These are phyloP conservation scores for Adelges cooleyi DNA, from an alignment of 1,140 invertebrate species.

Conservation along the genomic window DNA sequence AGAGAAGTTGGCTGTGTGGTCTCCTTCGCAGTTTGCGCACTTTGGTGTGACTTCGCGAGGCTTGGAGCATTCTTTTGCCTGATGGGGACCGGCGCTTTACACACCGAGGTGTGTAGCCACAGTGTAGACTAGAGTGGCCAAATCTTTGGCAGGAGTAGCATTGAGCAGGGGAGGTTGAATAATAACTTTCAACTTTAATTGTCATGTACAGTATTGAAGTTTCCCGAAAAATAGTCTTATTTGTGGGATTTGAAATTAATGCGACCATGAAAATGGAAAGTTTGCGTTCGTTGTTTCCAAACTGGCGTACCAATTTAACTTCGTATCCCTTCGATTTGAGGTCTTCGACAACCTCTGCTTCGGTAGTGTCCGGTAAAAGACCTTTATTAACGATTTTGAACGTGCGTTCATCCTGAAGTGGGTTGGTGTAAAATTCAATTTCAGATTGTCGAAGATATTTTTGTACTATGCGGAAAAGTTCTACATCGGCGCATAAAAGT, in stretches of 20 bases:
- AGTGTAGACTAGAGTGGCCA: neutral
- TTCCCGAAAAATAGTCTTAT: neutral
- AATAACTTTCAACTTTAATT: neutral
- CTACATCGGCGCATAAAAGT: neutral
- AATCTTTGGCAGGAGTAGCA: neutral
- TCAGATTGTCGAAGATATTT: neutral
- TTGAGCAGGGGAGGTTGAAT: neutral
- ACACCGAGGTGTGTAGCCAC: neutral
- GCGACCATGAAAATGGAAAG: neutral
- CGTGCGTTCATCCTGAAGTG: neutral
- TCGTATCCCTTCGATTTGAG: no score
- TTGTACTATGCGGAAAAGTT: neutral
- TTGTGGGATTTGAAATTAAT: neutral
- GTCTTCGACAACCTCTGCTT: neutral
- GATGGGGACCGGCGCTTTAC: neutral
- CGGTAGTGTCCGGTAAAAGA: neutral
- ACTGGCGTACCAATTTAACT: no score
- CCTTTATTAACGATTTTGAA: neutral
- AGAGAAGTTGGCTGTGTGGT: neutral
- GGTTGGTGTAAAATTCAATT: neutral
- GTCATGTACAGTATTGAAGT: neutral
- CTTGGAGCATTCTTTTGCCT: neutral
- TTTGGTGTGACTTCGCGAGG: neutral
- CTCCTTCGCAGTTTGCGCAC: neutral
- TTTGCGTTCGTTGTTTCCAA: neutral